phyloP scores from a whole-genome alignment of 2,888 invertebrate species.

The Drosophila mettleri region DNA sequence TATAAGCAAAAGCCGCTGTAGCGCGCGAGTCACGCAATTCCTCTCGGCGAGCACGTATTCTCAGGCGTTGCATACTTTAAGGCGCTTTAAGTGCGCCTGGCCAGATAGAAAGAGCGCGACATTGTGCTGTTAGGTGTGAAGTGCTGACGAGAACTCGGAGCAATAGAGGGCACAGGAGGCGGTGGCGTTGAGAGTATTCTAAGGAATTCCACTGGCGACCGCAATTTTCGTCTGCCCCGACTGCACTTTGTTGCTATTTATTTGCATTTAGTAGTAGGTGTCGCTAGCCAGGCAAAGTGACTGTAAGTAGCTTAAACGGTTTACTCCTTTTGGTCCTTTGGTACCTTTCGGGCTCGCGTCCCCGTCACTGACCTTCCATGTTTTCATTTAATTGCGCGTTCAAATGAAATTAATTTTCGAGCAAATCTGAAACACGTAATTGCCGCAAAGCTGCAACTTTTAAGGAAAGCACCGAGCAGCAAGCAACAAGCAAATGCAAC shows the following conservation, averaged over 20 bases:
- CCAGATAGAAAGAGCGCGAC: constrained; percentile 25
- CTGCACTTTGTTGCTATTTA: constrained; percentile 71
- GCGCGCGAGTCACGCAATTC: constrained; percentile 22
- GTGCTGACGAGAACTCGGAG: not conserved
- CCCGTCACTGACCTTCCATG: constrained; percentile 52
- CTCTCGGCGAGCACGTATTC: constrained; percentile 17
- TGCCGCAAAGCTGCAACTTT: constrained; percentile 49
- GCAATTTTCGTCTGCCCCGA: constrained; percentile 42
- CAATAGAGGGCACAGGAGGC: no score
- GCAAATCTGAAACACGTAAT: constrained; percentile 61
- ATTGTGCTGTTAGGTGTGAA: constrained; percentile 57
- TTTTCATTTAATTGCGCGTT: constrained; percentile 73
- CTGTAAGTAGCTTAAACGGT: constrained; percentile 74
- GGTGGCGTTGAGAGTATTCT: not conserved
- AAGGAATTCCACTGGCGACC: constrained; percentile 29
- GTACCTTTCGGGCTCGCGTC: constrained; percentile 6
- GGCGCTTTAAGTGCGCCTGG: constrained; percentile 39
- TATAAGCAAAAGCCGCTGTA: constrained; percentile 13
- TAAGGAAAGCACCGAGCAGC: not conserved
- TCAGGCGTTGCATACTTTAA: constrained; percentile 42
- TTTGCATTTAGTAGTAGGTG: constrained; percentile 59
- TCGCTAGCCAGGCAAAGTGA: constrained; percentile 54
- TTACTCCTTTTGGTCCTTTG: constrained; percentile 37
- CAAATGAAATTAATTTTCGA: constrained; percentile 75
- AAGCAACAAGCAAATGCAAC: not conserved